Base-by-base conservation (phyloP, 1,140 invertebrate genomes). In the Pseudobourletiella spinata region DNA sequence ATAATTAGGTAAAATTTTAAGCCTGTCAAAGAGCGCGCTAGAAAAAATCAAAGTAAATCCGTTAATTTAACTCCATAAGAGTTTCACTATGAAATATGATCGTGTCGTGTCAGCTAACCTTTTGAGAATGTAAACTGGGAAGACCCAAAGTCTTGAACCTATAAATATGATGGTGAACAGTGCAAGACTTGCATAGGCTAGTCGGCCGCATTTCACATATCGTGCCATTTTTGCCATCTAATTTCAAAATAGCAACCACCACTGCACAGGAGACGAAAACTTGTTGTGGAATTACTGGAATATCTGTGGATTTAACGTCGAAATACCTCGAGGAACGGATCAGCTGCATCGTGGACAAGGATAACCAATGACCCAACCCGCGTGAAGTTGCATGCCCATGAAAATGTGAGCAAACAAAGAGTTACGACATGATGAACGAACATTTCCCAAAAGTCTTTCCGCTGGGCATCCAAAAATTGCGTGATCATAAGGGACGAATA, bases 361-460 rank as follows among this genome's bases (percentile, higher is more conserved):
- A 99, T 78, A 22, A 98, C 89, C 26, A 98, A 76, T 0, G 90
- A 88, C 4, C 95, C 95, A 54, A 97, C 86, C 29, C 95, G 82
- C 63, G 89, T 86, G 66, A 98, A 81, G 78, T 98, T 98, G 73
- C 89, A 89, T 1, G 93, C 82, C 32, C 32, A 39, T 11, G 32
- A 39, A n/a, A 39, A 39, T 50, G 81, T 85, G 78, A 98, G 83
- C 42, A 98, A 80, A 39, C 84, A 72, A 68, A 98, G 87, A 6
- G 95, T 96, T 2, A 90, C 88, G 71, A 95, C 83, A 73, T 98
- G 95, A 78, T 98, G 95, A 48, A 95, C 81, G 74, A 97, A 94
- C 93, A 98, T 97, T 80, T 97, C 91, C 87, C 89, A 92, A 76
- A 98, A 98, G 78, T 98, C 95, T 79, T 94, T 91, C 48, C 88